Base-by-base conservation (phyloP, 2,888 invertebrate species). In the Brachylomia viminalis region DNA sequence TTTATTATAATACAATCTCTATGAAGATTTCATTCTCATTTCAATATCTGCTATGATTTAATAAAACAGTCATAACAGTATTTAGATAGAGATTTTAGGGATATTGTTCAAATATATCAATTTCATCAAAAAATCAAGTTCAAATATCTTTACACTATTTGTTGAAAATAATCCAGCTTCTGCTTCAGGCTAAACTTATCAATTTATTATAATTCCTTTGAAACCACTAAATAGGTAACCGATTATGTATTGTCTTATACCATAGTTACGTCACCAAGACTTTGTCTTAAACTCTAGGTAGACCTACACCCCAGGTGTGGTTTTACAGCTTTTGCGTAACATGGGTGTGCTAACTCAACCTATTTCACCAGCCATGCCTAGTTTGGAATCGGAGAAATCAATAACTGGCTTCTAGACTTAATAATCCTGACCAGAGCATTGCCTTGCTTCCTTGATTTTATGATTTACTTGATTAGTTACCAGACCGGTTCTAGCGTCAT, bases 281-380 rank as follows among this genome's bases (percentile, higher is more conserved):
- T 69, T 64, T 75, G 79, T 75, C 69, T 62, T 38, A 62, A 64
- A 54, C 20, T 79, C 52, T 75, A 76, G 47, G 66, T 61, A 72
- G 61, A 80, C 71, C 61, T 71, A 70, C 33, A 67, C 42, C 67
- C 61, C 33, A 73, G 70, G 76, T 62, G 77, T 82, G 54, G 86
- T 79, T 61, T 72, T 67, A 66, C 76, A 84, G 80, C 75, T 79
- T 76, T 87, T 87, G 80, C 84, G 79, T 87, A 87, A 87, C 73
- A 2, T 61, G 30, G 78, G 70, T 76, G 65, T 64, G 38, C 17
- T 67, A 72, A 69, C 49, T 45, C 59, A 71, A 79, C 78, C 75
- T 84, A 82, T 82, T 84, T 64, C 72, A 68, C 75, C 38, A 54
- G 59, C 75, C 30, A 73, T 72, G 7, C 70, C 74, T 72, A 72